A percentile compares a stretch with the other conserved stretches of the same genome.
Conservation (phyloP, 2,113 vertebrate species). For the Apteryx mantelli region DNA sequence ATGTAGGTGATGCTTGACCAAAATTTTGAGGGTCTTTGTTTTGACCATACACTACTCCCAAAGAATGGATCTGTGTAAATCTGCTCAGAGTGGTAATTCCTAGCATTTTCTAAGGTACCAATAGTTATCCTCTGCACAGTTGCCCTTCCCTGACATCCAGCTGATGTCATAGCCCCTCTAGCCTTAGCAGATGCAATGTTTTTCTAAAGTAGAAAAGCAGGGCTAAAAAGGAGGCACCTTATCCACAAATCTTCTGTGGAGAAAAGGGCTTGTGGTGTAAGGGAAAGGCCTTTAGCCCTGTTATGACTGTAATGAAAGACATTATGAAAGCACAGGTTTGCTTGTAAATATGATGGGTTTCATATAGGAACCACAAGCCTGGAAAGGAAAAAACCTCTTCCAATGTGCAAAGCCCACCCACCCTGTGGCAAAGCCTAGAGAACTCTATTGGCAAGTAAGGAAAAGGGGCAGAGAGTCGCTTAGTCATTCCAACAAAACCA, state of each 20-base stretch:
- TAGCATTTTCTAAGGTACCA: not conserved
- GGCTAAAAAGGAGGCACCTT: not conserved
- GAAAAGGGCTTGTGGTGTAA: not conserved
- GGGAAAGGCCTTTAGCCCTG: not conserved
- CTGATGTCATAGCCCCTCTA: not conserved
- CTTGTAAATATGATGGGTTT: not conserved
- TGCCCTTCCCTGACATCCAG: not conserved
- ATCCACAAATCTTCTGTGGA: not conserved
- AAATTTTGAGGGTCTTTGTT: not conserved
- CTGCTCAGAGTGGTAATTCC: not conserved
- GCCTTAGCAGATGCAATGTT: not conserved
- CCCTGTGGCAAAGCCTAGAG: no score
- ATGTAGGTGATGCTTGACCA: not conserved
- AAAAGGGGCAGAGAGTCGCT: no score
- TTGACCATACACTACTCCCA: not conserved
- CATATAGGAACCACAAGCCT: not conserved
- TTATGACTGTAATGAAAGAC: not conserved
- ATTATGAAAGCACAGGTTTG: not conserved
- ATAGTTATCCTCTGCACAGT: not conserved
- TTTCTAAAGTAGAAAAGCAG: not conserved
- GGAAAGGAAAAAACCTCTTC: not conserved
- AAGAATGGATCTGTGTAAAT: not conserved
- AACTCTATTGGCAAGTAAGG: no score
- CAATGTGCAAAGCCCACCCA: not conserved
- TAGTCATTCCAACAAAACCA: not conserved